Evolutionary conservation across 2,113 vertebrate genomes (phyloP).

Genomic region (Oryzias melastigma): DNA sequence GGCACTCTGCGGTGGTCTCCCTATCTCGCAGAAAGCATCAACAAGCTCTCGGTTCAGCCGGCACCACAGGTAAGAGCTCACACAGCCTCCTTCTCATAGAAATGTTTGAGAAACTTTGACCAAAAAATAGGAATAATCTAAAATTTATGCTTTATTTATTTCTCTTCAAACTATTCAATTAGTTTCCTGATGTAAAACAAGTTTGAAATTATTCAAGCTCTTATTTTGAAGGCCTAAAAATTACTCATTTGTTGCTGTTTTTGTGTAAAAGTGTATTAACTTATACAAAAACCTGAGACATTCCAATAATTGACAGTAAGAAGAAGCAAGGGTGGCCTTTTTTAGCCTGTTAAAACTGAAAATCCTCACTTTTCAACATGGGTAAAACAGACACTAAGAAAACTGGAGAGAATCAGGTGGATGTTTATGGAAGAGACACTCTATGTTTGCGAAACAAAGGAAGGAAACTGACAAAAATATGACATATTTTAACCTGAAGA

Average conservation of each 20-base stretch:
- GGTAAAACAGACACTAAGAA: neutral
- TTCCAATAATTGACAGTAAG: too few relatives aligned
- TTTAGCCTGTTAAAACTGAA: neutral
- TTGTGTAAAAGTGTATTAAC: conserved; percentile 33
- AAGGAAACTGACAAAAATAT: too few relatives aligned
- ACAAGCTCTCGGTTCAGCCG: conserved; percentile 27
- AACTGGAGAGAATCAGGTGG: neutral
- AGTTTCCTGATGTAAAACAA: too few relatives aligned
- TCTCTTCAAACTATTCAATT: too few relatives aligned
- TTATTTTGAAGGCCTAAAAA: too few relatives aligned
- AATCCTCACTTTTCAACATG: conserved; percentile 8
- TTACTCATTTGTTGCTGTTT: conserved; percentile 42
- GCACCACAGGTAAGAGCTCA: conserved; percentile 57
- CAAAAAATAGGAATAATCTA: neutral
- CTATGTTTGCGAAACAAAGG: too few relatives aligned
- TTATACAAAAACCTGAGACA: too few relatives aligned
- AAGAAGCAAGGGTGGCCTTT: neutral
- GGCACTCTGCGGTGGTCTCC: conserved; percentile 57
- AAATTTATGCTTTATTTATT: neutral
- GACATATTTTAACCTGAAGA: too few relatives aligned
- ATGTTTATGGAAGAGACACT: neutral
- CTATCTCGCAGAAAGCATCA: conserved; percentile 51
- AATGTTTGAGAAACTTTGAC: neutral
- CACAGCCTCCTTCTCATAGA: neutral
- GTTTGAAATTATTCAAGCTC: too few relatives aligned